Percentiles rank a stretch among this genome's conserved stretches.
phyloP scores from a whole-genome alignment of 2,888 invertebrate genomes.

The Stegophylla sp. region DNA sequence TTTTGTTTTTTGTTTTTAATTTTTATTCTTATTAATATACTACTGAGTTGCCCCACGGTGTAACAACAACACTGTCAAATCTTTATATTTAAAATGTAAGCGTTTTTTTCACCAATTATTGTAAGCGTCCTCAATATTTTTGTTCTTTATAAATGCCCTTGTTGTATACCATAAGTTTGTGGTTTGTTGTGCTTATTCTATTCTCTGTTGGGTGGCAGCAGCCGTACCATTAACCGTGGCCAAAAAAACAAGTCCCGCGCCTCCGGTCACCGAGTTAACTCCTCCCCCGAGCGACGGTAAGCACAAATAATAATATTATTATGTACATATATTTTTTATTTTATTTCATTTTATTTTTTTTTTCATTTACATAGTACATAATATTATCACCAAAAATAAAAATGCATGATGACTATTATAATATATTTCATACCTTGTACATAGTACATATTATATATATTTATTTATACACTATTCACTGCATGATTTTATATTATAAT shows the following conservation, averaged over 20 bases:
- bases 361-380: constrained; percentile 23
- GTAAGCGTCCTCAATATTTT: constrained; percentile 52
- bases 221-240: constrained; percentile 59
- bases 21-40: background rate
- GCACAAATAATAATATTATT: constrained; percentile 55
- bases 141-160: constrained; percentile 54
- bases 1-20: background rate
- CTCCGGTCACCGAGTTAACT: constrained; percentile 59
- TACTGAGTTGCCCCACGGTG: background rate
- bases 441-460: too few species aligned
- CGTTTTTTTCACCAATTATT: constrained; percentile 34
- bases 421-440: constrained; percentile 35
- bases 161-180: constrained; percentile 57
- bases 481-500: constrained; percentile 50
- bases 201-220: constrained; percentile 59
- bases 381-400: background rate
- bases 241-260: constrained; percentile 59
- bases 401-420: constrained; percentile 42
- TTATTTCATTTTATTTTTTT: background rate
- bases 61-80: too few species aligned
- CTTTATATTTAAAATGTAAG: too few species aligned
- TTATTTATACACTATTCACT: constrained; percentile 35
- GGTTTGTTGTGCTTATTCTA: constrained; percentile 58
- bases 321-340: constrained; percentile 17
- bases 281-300: constrained; percentile 58